These are phyloP conservation scores for Heterotilapia buettikoferi DNA, from an alignment of 2,113 vertebrate species.

Conservation along the genomic window DNA sequence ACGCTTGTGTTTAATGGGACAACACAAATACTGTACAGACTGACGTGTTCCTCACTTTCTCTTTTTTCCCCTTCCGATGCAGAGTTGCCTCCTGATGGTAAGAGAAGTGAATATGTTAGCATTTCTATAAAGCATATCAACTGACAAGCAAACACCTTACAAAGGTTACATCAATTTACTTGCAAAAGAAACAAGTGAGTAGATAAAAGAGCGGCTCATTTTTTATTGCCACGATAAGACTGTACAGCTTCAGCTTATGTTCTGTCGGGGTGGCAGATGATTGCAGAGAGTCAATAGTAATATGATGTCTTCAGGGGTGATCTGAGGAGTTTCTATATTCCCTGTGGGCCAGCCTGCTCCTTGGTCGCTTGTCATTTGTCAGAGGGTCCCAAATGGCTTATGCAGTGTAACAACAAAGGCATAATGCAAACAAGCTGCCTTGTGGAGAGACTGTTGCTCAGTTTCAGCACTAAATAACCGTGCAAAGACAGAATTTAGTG, in stretches of 20 bases:
- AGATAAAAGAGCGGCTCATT: conserved; percentile 17
- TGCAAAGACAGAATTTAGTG: neutral
- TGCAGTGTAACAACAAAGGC: neutral
- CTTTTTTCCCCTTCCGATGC: neutral
- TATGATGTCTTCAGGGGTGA: conserved; percentile 26
- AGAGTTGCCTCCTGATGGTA: conserved; percentile 71
- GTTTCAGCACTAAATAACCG: neutral
- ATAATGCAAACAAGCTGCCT: neutral
- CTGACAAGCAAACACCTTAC: conserved; percentile 56
- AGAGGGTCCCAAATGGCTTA: conserved; percentile 17
- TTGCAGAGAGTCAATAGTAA: conserved; percentile 3
- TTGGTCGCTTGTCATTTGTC: conserved; percentile 1
- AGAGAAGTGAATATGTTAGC: conserved; percentile 48
- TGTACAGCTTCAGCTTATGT: neutral
- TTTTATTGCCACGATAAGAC: conserved; percentile 17
- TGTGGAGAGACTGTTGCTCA: neutral
- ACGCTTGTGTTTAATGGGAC: conserved; percentile 27
- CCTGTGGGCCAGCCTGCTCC: neutral
- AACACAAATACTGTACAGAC: conserved; percentile 13
- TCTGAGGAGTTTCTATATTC: conserved; percentile 32
- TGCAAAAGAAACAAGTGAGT: conserved; percentile 1
- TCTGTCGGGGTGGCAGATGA: neutral
- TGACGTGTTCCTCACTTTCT: conserved; percentile 36
- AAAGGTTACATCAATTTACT: conserved; percentile 28
- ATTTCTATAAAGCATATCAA: conserved; percentile 35